Percentiles rank a stretch among this genome's conserved stretches.
These are phyloP conservation scores for Caenorhabditis remanei DNA, from an alignment of 1,140 invertebrate species.

Conservation along the genomic window DNA sequence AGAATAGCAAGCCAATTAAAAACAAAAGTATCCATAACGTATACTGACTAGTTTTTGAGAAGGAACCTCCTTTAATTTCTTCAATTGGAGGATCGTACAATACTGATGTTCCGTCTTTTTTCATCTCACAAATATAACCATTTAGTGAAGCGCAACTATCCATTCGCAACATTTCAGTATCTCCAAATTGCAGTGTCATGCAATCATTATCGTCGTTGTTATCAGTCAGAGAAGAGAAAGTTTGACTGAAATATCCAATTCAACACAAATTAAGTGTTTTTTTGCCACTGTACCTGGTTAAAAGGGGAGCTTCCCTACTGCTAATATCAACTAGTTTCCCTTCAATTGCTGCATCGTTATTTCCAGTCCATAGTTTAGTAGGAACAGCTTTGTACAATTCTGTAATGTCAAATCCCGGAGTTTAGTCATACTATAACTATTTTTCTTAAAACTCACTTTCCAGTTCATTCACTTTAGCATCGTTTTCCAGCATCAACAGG, in stretches of 20 bases:
- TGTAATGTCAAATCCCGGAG: background rate
- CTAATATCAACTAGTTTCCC: slow-evolving; percentile 6
- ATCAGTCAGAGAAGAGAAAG: background rate
- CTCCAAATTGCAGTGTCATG: slow-evolving; percentile 3
- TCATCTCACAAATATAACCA: slow-evolving; percentile 37
- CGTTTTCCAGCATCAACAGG: background rate
- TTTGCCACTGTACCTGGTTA: background rate
- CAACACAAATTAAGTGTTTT: background rate
- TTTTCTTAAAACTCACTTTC: background rate
- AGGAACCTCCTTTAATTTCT: background rate
- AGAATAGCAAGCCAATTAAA: slow-evolving; percentile 20
- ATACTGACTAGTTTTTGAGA: background rate
- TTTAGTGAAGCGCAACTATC: background rate
- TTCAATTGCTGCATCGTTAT: slow-evolving; percentile 48
- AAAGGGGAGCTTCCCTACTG: background rate
- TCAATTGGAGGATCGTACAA: background rate
- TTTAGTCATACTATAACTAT: background rate
- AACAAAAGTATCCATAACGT: background rate
- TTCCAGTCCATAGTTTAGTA: slow-evolving; percentile 26
- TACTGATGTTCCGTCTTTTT: background rate
- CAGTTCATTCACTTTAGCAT: background rate
- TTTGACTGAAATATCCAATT: background rate
- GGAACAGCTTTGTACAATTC: slow-evolving; percentile 8
- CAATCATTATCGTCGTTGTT: slow-evolving; percentile 54
- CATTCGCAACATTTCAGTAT: background rate